These are phyloP conservation scores for Allacma fusca DNA, from an alignment of 2,888 invertebrate species.

Conservation along the genomic window DNA sequence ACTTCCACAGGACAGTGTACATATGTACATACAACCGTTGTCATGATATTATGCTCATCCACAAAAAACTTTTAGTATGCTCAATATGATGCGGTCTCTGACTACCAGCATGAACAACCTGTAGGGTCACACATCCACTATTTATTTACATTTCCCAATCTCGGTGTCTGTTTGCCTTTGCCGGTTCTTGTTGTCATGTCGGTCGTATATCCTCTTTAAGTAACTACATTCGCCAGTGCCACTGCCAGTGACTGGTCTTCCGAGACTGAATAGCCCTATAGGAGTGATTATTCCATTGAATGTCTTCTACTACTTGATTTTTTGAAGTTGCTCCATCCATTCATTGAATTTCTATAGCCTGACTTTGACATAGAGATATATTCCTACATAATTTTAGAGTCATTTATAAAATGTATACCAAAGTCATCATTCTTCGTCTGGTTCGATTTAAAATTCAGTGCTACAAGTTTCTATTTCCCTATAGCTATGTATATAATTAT, in stretches of 20 bases:
- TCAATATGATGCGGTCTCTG: not conserved
- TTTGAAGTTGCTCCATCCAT: no score
- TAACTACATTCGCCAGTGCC: not conserved
- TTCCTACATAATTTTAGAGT: no score
- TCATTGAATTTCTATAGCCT: no score
- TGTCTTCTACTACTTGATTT: not conserved
- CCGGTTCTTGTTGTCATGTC: constrained; percentile 1
- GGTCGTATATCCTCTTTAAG: not conserved
- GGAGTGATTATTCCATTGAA: not conserved
- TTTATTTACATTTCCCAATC: constrained; percentile 25
- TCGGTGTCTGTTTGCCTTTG: constrained; percentile 24
- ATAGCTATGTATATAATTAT: no score
- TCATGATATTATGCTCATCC: no score
- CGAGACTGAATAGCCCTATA: no score
- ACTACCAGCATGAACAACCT: constrained; percentile 5
- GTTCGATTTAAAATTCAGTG: no score
- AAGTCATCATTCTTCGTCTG: no score
- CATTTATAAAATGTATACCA: no score
- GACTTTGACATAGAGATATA: no score
- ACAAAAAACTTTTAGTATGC: not conserved
- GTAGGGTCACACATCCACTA: constrained; percentile 1
- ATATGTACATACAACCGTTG: no score
- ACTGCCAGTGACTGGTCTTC: not conserved
- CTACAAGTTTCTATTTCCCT: no score
- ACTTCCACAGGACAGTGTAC: not conserved